Evolutionary conservation across 2,113 vertebrate species (phyloP), one percentile per base, ranked within the genome.

Genomic region (Paramisgurnus dabryanus): DNA sequence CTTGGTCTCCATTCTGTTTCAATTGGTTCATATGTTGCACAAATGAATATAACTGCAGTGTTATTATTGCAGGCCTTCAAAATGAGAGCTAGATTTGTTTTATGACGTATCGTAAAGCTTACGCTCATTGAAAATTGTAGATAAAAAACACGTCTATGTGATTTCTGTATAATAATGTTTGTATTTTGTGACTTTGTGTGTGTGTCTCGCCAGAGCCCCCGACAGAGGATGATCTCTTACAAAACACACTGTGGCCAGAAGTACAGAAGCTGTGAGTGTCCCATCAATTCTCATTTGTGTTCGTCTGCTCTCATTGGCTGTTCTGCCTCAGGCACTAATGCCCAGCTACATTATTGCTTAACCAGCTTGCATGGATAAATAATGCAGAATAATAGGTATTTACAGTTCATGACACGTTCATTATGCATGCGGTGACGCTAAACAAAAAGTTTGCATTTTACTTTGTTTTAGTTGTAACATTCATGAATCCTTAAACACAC

Each of bases 211-310:
- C 85, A 99, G 97, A 96, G 81, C 98, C 97, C 65, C 98, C 98
- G 27, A 93, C 96, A 80, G 98, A 99, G 85, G 97, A 98, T 90
- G 93, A 98, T 85, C 95, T 99, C 83, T 92, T 99, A 77, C 98
- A 99, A 90, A 99, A 98, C 89, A 99, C 97, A 2, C 90, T 99
- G 65, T 99, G 98, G 98, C 97, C 97, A 53, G 98, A 99, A 90
- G 92, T 98, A 87, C 96, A 99, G 88, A 99, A 99, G 86, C 87
- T 99, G 98, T 99, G 91, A 97, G 98, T 93, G 71, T 69, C 66
- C 7, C 64, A 75, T 85, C 79, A 76, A 71, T 85, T 76, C 53
- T 85, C 74, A 79, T 84, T 84, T 78, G 79, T 69, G 76, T 5
- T 65, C 39, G 43, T 67, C 72, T 81, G 68, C 55, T 43, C 66